phyloP scores from a whole-genome alignment of 1,140 invertebrate species.

The Trichogramma pretiosum region DNA sequence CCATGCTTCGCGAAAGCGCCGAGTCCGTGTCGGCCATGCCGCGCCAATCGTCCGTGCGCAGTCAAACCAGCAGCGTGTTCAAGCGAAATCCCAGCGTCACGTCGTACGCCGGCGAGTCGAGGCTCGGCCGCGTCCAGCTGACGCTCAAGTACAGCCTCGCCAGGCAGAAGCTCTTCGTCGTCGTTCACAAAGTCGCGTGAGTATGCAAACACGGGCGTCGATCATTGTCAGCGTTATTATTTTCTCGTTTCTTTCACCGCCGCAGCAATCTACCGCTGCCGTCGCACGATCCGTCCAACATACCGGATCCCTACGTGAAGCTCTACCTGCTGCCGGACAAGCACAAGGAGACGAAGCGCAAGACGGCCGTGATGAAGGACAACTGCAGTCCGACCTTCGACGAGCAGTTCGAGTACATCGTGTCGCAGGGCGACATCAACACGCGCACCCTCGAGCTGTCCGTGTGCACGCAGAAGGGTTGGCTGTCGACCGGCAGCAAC shows the following conservation, averaged over 20 bases:
- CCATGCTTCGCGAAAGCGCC: slow-evolving; percentile 16
- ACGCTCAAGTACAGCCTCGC: slow-evolving; percentile 78
- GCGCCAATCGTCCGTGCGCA: not conserved
- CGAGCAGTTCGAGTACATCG: slow-evolving; percentile 79
- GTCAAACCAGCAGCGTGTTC: slow-evolving; percentile 27
- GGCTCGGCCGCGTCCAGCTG: slow-evolving; percentile 71
- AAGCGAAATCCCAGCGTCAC: slow-evolving; percentile 43
- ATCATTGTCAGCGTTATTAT: too few relatives aligned
- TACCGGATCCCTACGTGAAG: slow-evolving; percentile 93
- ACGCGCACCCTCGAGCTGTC: slow-evolving; percentile 68
- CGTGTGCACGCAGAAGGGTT: slow-evolving; percentile 74
- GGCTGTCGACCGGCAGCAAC: slow-evolving; percentile 65
- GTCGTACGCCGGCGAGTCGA: slow-evolving; percentile 58
- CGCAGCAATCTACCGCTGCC: slow-evolving; percentile 68
- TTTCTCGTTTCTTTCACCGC: slow-evolving; percentile 21
- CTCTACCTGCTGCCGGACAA: slow-evolving; percentile 83
- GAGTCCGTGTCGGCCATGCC: slow-evolving; percentile 22
- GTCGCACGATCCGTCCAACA: slow-evolving; percentile 70
- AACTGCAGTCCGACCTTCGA: slow-evolving; percentile 87
- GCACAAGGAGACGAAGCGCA: slow-evolving; percentile 79
- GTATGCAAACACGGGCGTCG: too few relatives aligned
- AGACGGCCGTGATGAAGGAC: slow-evolving; percentile 80
- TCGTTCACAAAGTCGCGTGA: slow-evolving; percentile 83
- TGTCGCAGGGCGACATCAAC: slow-evolving; percentile 66
- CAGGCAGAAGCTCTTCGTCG: slow-evolving; percentile 69